A percentile compares a stretch with the other conserved stretches of the same genome.
phyloP scores from a whole-genome alignment of 64 coral and sea anemone species.

The Montipora capricornis region DNA sequence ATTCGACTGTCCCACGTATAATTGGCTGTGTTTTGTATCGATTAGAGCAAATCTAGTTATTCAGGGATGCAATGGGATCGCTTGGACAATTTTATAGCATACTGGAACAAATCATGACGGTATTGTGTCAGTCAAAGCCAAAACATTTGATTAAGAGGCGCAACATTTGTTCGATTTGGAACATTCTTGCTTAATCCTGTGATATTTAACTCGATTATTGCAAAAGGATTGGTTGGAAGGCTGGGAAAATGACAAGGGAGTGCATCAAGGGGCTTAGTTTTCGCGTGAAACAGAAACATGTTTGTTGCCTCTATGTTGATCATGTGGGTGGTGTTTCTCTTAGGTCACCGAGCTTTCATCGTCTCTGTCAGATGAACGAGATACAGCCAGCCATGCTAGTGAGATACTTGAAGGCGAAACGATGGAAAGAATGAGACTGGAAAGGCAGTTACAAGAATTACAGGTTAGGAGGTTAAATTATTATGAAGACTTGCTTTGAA shows the following conservation, averaged over 20 bases:
- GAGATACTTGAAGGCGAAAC: slow-evolving; percentile 88
- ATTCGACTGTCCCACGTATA: neutral
- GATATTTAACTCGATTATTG: slow-evolving; percentile 8
- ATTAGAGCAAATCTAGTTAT: neutral
- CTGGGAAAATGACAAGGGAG: neutral
- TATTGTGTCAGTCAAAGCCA: neutral
- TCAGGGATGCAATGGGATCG: neutral
- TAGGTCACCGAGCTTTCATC: slow-evolving; percentile 90
- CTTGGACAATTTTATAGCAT: neutral
- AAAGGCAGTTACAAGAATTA: slow-evolving; percentile 80
- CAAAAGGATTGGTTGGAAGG: neutral
- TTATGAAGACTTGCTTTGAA: neutral
- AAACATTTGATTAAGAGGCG: neutral
- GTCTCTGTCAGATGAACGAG: slow-evolving; percentile 83
- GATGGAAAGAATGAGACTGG: slow-evolving; percentile 94
- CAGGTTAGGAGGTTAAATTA: slow-evolving; percentile 58
- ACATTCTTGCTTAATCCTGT: neutral
- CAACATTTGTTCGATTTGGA: neutral
- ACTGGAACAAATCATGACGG: slow-evolving; percentile 6
- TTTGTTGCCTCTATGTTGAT: neutral
- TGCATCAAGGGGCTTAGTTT: neutral
- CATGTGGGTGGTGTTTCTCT: neutral
- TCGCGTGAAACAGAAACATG: neutral
- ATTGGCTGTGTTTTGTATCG: neutral
- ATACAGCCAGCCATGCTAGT: slow-evolving; percentile 77